phyloP scores from a whole-genome alignment of 2,888 invertebrate genomes.

The Lithodes maja region DNA sequence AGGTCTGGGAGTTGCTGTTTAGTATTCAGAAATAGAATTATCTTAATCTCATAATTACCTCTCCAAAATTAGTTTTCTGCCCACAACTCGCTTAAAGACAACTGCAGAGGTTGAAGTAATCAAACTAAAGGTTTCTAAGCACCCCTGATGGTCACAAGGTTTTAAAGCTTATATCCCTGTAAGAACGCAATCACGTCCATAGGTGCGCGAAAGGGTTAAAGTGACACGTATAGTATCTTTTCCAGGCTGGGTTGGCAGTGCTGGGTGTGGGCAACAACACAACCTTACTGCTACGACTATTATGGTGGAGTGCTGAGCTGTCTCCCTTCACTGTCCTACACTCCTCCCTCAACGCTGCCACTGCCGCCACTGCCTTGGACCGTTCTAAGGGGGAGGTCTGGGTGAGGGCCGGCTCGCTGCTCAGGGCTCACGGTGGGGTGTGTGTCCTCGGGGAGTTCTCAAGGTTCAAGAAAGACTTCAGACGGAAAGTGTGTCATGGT shows the following conservation, averaged over 20 bases:
- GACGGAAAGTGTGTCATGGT: slow-evolving; percentile 56
- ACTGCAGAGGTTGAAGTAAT: too few species aligned
- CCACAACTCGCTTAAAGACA: too few species aligned
- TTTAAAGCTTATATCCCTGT: too few species aligned
- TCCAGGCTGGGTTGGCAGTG: slow-evolving; percentile 58
- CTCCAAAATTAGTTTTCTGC: too few species aligned
- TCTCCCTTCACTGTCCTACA: slow-evolving; percentile 54
- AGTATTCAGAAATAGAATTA: too few species aligned
- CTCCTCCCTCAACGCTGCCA: slow-evolving; percentile 48
- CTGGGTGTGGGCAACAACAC: slow-evolving; percentile 62
- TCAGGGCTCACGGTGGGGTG: slow-evolving; percentile 71
- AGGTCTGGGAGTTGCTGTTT: too few species aligned
- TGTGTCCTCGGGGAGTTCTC: slow-evolving; percentile 72
- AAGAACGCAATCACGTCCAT: too few species aligned
- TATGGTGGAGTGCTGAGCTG: slow-evolving; percentile 43
- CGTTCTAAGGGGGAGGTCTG: slow-evolving; percentile 52
- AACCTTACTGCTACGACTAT: slow-evolving; percentile 40
- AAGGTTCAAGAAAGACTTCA: slow-evolving; percentile 67
- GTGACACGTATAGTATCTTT: background rate
- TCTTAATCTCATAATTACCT: too few species aligned
- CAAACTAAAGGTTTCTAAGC: too few species aligned
- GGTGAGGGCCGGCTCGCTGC: slow-evolving; percentile 71
- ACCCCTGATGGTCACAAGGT: too few species aligned
- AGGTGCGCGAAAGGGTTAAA: too few species aligned
- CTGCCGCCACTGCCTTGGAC: slow-evolving; percentile 20